Base-by-base conservation (phyloP, 2,797 vertebrate genomes). In the Paratrypauchen microcephalus region DNA sequence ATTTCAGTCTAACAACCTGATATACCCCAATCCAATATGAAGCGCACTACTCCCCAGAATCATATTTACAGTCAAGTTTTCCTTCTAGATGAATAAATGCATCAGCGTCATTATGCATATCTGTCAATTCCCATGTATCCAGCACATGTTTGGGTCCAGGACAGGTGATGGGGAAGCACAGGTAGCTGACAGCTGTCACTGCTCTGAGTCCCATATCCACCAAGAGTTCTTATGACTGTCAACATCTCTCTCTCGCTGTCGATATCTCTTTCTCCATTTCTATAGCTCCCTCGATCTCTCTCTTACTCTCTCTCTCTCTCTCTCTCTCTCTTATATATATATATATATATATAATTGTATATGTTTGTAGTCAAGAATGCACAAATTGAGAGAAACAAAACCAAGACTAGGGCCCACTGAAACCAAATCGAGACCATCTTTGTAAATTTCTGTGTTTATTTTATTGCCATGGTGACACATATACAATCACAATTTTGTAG, bases 121-220 rank as follows among this genome's bases (percentile, higher is more conserved):
- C 32, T 23, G 60, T 48, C 54, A 36, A 32, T 65, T 36, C 65
- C 32, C 65, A 57, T 61, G 70, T 47, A 48, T 13, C 63, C 23
- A 12, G 45, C 47, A 65, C 63, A 52, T 70, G 62, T 82, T 66
- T 78, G 58, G 6, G 65, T 59, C 24, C 72, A 74, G 81, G 85
- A 77, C 78, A 86, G 80, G 77, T 84, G 90, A 88, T 67, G 79
- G 77, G 83, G 90, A 88, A 64, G 71, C 79, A 39, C 65, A 76
- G 84, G 86, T 87, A 90, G 87, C 58, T 91, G 92, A 90, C 89
- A 91, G 89, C 86, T 91, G 90, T 91, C 90, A 84, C 71, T 52
- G 73, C 77, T 78, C 77, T 79, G 71, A 69, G 79, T 61, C 66
- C 55, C 66, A 23, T 81, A 73, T 77, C 69, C 67, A 74, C 65